Base-by-base conservation (phyloP, 2,888 invertebrate genomes). In the Drepana falcataria region DNA sequence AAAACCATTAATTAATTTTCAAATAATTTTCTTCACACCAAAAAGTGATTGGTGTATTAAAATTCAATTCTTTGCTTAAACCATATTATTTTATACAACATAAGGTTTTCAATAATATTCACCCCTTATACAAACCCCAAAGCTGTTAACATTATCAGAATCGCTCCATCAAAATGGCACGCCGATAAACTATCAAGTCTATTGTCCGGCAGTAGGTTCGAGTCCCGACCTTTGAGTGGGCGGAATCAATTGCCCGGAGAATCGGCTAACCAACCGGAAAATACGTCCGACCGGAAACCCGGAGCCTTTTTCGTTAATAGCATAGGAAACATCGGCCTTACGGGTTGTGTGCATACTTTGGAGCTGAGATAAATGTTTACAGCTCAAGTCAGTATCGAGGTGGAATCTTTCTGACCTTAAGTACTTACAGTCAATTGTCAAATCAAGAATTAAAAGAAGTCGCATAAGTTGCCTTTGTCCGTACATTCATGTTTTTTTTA, bases 191-290 rank as follows among this genome's bases (percentile, higher is more conserved):
- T 85, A 85, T 85, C 77, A 70, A 63, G 57, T 53, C 73, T 68
- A 81, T 81, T 84, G 86, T 85, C 83, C 83, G 63, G 68, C 35
- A 51, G 40, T 35, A 40, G 51, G 76, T 76, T 77, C 78, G 75
- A 75, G 69, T 73, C 65, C 61, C 82, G 83, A 77, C 85, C 82
- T 86, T 83, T 79, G 54, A 60, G 52, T 53, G 52, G 51, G 53
- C 64, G 77, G 77, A 82, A 83, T 84, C 91, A 91, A 91, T 91
- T 91, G 91, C 80, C 89, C 91, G 88, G 81, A 77, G 85, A 83
- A 90, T 91, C 77, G 83, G 69, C 84, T 88, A 91, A 90, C 91
- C 91, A 91, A 85, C 76, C 82, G 87, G 85, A 87, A 89, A 90
- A 91, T 87, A 83, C 79, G 85, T 86, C 87, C 88, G 82, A 76